Evolutionary conservation across 2,113 vertebrate species (phyloP), one percentile per base, ranked within the genome.

Genomic region (Halcyon senegalensis): DNA sequence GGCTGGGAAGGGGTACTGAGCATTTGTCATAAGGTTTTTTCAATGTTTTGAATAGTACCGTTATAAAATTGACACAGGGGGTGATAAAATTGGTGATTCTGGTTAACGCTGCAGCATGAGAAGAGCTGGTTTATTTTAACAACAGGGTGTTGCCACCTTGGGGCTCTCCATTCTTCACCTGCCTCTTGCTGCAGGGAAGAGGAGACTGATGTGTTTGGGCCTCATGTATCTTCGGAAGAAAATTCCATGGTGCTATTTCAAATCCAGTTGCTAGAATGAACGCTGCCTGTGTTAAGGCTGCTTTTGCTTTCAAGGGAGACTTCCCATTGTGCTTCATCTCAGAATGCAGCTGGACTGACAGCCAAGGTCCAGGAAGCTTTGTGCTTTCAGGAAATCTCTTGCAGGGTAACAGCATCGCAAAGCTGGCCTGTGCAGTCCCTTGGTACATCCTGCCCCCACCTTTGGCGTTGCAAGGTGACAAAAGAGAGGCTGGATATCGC

Each of bases 401-500:
- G n/a, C 30, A 44, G 44, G 10, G 6, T 43, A 55, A 5, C 23
- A 56, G 13, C 25, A 16, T 14, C 5, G 10, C 35, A n/a, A 11
- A 58, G 23, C 11, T 93, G 59, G 4, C 33, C 1, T 7, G 6
- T 1, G 4, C 23, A 5, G 23, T 76, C 25, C 15, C 41, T 59
- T 67, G 31, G 37, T 44, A 16, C 11, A 10, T 89, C 41, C 11
- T 19, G 5, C 5, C 13, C 23, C 44, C 21, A 14, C 5, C 35
- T 16, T 66, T 58, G 59, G 27, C 41, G 25, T 12, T 82, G 30
- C 23, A 33, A 14, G 35, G 37, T 80, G 23, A 44, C 17, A 41
- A 30, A 79, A 62, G 28, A 41, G 28, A 19, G 59, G 11, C 25
- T 50, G 55, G 39, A 7, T 59, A 25, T 43, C 0, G 0, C 1